Percentiles rank a stretch among this genome's conserved stretches.
Evolutionary conservation across 2,888 invertebrate genomes (phyloP).

Genomic region (Tricholauxania praeusta): DNA sequence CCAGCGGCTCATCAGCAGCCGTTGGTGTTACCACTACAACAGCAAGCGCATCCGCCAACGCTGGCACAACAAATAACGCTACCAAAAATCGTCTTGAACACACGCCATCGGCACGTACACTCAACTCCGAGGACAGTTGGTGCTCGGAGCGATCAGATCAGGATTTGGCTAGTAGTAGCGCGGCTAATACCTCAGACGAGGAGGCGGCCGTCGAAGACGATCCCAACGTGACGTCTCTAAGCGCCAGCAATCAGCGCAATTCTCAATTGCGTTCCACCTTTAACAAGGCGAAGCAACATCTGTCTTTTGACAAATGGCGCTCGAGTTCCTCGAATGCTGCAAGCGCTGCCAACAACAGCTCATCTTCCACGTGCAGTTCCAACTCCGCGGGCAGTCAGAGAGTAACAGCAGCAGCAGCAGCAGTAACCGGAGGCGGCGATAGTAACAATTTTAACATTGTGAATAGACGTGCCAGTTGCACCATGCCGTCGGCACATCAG

Average conservation of each 20-base stretch:
- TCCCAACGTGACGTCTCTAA: slow-evolving; percentile 60
- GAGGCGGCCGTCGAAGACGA: slow-evolving; percentile 69
- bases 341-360: slow-evolving; percentile 58
- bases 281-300: slow-evolving; percentile 84
- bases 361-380: slow-evolving; percentile 44
- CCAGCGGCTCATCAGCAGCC: slow-evolving; percentile 60
- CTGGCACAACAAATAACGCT: slow-evolving; percentile 47
- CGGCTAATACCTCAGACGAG: slow-evolving; percentile 72
- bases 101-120: slow-evolving; percentile 59
- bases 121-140: slow-evolving; percentile 74
- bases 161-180: slow-evolving; percentile 42
- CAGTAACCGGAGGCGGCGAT: slow-evolving; percentile 42
- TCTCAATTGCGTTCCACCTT: slow-evolving; percentile 84
- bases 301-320: slow-evolving; percentile 81
- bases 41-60: slow-evolving; percentile 47
- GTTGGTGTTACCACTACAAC: slow-evolving; percentile 48
- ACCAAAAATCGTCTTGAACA: slow-evolving; percentile 52
- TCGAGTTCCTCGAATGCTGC: slow-evolving; percentile 68
- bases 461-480: slow-evolving; percentile 42
- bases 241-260: slow-evolving; percentile 72
- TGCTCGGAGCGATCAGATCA: slow-evolving; percentile 67
- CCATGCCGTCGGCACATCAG: slow-evolving; percentile 55
- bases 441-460: slow-evolving; percentile 40
- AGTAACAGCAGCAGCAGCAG: slow-evolving; percentile 37
- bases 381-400: slow-evolving; percentile 39